Percentiles rank a stretch among this genome's conserved stretches.
These are phyloP conservation scores for Drosophila virilis DNA, from an alignment of 1,140 invertebrate genomes.

Conservation along the genomic window DNA sequence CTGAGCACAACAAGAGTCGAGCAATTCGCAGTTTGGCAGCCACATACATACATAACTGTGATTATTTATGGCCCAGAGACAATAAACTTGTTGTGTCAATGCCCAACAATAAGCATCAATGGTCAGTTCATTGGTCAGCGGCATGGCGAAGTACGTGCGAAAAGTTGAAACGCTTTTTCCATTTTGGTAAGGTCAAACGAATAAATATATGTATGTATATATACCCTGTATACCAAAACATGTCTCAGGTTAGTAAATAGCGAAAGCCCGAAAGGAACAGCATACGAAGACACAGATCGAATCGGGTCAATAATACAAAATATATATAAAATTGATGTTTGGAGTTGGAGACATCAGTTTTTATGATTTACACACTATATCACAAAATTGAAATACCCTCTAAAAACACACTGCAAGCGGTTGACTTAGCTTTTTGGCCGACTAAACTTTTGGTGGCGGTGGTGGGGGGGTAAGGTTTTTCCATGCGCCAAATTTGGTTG, in stretches of 20 bases:
- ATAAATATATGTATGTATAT: constrained; percentile 16
- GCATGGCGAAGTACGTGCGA: constrained; percentile 49
- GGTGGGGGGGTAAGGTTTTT: constrained; percentile 34
- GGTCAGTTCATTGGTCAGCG: constrained; percentile 37
- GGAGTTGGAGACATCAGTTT: too few species aligned
- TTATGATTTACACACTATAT: too few species aligned
- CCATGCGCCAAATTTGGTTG: constrained; percentile 42
- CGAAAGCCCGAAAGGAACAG: too few species aligned
- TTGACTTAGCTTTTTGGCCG: constrained; percentile 4
- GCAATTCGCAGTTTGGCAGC: constrained; percentile 3
- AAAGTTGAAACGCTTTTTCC: constrained; percentile 45
- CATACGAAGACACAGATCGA: too few species aligned
- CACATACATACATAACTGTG: constrained; percentile 33
- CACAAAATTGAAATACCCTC: too few species aligned
- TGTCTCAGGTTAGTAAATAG: too few species aligned
- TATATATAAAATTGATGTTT: too few species aligned
- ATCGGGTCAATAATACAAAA: too few species aligned
- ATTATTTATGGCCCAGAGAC: constrained; percentile 74
- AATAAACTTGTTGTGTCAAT: constrained; percentile 72
- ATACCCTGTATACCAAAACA: too few species aligned
- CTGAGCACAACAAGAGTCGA: constrained; percentile 26
- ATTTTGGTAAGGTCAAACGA: constrained; percentile 54
- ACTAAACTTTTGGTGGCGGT: constrained; percentile 4
- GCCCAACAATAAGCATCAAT: constrained; percentile 64
- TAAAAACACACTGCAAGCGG: too few species aligned